Evolutionary conservation across 2,888 invertebrate species (phyloP).

Genomic region (Tenthredo mesomela): DNA sequence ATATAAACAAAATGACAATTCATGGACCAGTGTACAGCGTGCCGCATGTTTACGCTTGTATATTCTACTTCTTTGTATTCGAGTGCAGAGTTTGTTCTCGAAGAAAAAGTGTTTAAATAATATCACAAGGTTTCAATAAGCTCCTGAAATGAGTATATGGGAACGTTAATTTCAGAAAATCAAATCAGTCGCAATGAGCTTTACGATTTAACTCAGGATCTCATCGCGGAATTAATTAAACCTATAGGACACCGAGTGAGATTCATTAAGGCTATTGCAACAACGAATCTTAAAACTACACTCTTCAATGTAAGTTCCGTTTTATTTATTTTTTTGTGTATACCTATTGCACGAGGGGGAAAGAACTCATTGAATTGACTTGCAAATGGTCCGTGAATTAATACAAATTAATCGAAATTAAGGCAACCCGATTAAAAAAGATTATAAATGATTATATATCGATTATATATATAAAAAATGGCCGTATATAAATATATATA

Average conservation of each 20-base stretch:
- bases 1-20: neutral
- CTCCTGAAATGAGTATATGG: neutral
- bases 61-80: neutral
- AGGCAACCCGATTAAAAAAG: no score
- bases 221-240: neutral
- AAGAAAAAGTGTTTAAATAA: constrained; percentile 3
- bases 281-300: neutral
- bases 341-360: no score
- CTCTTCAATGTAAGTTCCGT: neutral
- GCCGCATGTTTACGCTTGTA: neutral
- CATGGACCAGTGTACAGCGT: constrained; percentile 4
- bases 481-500: no score
- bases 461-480: no score
- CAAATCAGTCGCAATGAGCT: constrained; percentile 7
- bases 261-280: neutral
- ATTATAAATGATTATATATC: no score
- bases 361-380: no score
- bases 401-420: no score
- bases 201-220: neutral
- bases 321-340: neutral
- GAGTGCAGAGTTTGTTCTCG: neutral
- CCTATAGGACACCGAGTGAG: constrained; percentile 5
- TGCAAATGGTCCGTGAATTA: no score
- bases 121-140: neutral
- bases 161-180: constrained; percentile 11